Percentiles rank a stretch among this genome's conserved stretches.
phyloP scores from a whole-genome alignment of 1,140 invertebrate genomes.

The Microplitis demolitor region DNA sequence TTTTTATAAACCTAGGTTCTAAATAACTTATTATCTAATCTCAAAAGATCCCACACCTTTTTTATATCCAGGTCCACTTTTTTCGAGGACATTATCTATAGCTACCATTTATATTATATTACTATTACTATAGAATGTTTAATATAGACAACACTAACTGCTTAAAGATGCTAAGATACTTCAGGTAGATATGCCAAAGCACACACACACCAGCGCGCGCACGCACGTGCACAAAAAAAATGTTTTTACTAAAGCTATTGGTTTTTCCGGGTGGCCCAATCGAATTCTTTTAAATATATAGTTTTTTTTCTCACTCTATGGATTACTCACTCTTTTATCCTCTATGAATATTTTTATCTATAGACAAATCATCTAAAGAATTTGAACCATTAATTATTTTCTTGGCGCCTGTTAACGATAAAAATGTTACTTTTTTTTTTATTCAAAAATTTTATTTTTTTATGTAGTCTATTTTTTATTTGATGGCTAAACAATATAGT shows the following conservation, averaged over 20 bases:
- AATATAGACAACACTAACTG: neutral
- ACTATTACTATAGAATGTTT: neutral
- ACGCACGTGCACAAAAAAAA: neutral
- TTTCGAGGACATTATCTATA: too few species aligned
- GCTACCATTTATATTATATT: too few species aligned
- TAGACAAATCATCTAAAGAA: too few species aligned
- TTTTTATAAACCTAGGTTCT: constrained; percentile 2
- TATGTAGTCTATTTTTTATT: too few species aligned
- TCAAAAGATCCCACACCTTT: neutral
- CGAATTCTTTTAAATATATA: constrained; percentile 14
- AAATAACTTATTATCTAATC: constrained; percentile 5
- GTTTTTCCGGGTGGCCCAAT: constrained; percentile 30
- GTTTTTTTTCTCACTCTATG: neutral
- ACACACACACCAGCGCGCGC: too few species aligned
- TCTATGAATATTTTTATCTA: neutral
- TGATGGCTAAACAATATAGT: too few species aligned
- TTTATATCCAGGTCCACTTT: neutral
- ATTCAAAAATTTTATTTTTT: too few species aligned
- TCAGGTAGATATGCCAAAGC: constrained; percentile 4
- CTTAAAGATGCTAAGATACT: constrained; percentile 2
- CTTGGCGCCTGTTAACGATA: too few species aligned
- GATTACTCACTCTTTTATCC: neutral
- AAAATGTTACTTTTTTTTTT: too few species aligned
- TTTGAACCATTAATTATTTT: too few species aligned
- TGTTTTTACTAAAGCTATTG: constrained; percentile 16